Base-by-base conservation (phyloP, 2,888 invertebrate species). In the Electrophaes corylata region DNA sequence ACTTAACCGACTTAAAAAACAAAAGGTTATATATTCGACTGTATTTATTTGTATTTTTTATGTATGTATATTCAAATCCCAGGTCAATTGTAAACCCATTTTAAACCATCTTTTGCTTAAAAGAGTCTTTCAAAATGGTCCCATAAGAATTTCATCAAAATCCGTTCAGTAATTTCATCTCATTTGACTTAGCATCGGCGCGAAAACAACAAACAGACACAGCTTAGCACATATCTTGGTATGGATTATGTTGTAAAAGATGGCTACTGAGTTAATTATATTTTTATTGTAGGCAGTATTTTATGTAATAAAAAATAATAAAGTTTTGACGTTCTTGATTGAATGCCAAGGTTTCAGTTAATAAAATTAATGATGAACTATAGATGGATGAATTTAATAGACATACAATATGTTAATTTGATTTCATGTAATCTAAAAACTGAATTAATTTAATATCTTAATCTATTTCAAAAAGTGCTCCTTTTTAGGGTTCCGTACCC, bases 331-430 rank as follows among this genome's bases (percentile, higher is more conserved):
- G 43, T 10, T 23, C 31, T 19, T 40, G 23, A 35, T 40, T 53
- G 53, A 58, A 58, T 58, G 58, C 44, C 58, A 58, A 58, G 58
- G 58, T 16, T 23, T 18, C 10, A 18, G 12, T 26, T n/a, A 23
- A 45, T 58, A 20, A 43, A 44, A 40, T 29, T 11, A 41, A 50
- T 41, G 45, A 29, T 26, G n/a, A 29, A 26, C 23, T 10, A n/a
- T 23, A 18, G 26, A 26, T 47, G 4, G 23, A 37, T 48, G 12
- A 18, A 31, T 50, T 14, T 3, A 26, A 18, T 26, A 20, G 26
- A 18, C 18, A 19, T 20, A 44, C 16, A 10, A 45, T 46, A 53
- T 47, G 53, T 29, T 47, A 53, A 53, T 40, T 47, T 33, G n/a
- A 29, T 48, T 48, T 29, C 11, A 48, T 29, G 5, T 20, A 16